These are phyloP conservation scores for Dromas ardeola DNA, from an alignment of 2,113 vertebrate genomes.

Conservation along the genomic window DNA sequence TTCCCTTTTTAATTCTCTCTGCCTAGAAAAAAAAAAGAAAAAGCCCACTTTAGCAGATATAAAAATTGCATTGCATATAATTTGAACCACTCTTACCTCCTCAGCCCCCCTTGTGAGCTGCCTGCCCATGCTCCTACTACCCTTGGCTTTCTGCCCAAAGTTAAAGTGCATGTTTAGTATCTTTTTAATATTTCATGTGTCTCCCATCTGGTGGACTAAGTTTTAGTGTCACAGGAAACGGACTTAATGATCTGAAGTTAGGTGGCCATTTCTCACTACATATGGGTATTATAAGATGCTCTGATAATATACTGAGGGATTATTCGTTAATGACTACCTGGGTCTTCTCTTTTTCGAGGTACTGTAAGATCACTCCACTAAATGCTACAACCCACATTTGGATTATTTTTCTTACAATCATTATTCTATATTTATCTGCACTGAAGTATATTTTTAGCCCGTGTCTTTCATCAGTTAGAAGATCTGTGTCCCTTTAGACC, in stretches of 20 bases:
- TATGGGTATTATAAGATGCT: not conserved
- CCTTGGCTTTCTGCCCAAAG: constrained; percentile 5
- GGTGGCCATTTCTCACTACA: not conserved
- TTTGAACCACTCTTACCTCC: not conserved
- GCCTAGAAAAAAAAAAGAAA: not conserved
- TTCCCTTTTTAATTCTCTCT: not conserved
- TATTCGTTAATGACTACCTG: not conserved
- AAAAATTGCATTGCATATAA: not conserved
- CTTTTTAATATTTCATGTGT: constrained; percentile 15
- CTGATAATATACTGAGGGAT: not conserved
- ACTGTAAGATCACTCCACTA: not conserved
- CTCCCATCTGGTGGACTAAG: constrained; percentile 9
- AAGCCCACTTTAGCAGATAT: not conserved
- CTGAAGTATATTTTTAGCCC: constrained; percentile 12
- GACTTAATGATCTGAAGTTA: not conserved
- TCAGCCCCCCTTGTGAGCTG: not conserved
- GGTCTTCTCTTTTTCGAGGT: not conserved
- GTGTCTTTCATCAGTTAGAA: not conserved
- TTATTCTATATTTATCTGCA: constrained; percentile 26
- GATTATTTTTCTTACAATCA: constrained; percentile 5
- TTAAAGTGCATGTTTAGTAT: not conserved
- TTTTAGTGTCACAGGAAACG: constrained; percentile 14
- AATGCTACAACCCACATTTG: not conserved
- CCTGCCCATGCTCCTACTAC: not conserved
- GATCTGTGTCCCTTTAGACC: constrained; percentile 12